Base-by-base conservation (phyloP, 2,888 invertebrate species). In the Protodeltote pygarga region DNA sequence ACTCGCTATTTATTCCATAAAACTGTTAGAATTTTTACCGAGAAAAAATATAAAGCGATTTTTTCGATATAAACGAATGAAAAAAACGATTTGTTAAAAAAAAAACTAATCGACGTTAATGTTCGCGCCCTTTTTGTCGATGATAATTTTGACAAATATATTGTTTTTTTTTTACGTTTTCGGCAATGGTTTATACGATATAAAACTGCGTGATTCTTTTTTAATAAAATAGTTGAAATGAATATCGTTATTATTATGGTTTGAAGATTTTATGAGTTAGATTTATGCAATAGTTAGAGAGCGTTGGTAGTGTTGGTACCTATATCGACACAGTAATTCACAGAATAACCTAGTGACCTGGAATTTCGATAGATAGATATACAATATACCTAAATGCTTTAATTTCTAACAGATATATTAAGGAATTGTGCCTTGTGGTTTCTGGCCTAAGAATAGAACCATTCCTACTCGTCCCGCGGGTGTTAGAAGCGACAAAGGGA, bases 1-100 rank as follows among this genome's bases (percentile, higher is more conserved):
- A 65, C 52, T 57, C 62, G 63, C 48, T 64, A 61, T 68, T 68
- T 66, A 66, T 66, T 66, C 62, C 64, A 33, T 66, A 66, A 66
- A 66, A 66, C 64, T 66, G 66, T 66, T 71, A 69, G 50, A 51
- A 57, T 65, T 71, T 69, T 15, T 54, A 47, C 38, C 23, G 32
- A 45, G 54, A 65, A 65, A 48, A 49, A 51, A 63, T 53, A 53
- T 48, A 28, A 47, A 53, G 50, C 29, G 42, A 45, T 51, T 61
- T 65, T 63, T 57, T 32, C 46, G 50, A 51, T 40, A 65, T 54
- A 65, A 68, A 65, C 53, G 60, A 60, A 44, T 35, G 42, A 55
- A 47, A 55, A 52, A 62, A 66, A 50, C 47, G 66, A 66, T 66
- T 62, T 45, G 35, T 28, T 10, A 47, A 52, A 52, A 19, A 33